Evolutionary conservation across 30 jellyfish, hydroid and myxozoan species (phyloP).

Genomic region (Sanderia malayensis): DNA sequence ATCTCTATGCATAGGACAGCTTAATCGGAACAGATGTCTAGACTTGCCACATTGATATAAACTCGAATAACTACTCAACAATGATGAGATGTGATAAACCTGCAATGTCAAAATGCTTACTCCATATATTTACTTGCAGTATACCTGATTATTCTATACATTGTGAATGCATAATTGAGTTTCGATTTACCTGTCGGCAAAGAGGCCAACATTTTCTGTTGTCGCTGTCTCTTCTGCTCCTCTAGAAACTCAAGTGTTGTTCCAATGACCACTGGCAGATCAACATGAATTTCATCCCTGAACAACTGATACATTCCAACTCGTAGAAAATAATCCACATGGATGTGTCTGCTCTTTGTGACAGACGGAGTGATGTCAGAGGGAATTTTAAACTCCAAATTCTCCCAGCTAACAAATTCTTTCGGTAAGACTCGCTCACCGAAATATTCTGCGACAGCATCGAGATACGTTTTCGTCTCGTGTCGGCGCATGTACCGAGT

Average conservation of each 20-base stretch:
- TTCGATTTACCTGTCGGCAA: conserved; percentile 44
- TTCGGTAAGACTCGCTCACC: conserved; percentile 66
- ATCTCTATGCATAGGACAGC: too few species aligned
- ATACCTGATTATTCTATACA: too few species aligned
- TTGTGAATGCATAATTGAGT: too few species aligned
- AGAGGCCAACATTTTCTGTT: conserved; percentile 14
- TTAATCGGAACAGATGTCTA: too few species aligned
- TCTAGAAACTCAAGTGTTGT: conserved; percentile 25
- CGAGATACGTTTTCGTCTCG: conserved; percentile 62
- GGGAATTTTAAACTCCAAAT: conserved; percentile 68
- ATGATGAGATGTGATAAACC: too few species aligned
- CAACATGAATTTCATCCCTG: conserved; percentile 91
- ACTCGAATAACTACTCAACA: too few species aligned
- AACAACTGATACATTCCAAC: conserved; percentile 93
- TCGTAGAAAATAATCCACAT: conserved; percentile 89
- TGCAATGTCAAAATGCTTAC: too few species aligned
- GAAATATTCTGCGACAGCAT: conserved; percentile 66
- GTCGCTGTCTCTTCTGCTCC: conserved; percentile 21
- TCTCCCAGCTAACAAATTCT: conserved; percentile 63
- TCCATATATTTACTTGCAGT: too few species aligned
- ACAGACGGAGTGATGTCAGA: conserved; percentile 75
- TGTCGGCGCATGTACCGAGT: conserved; percentile 71
- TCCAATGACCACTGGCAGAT: conserved; percentile 93
- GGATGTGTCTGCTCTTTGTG: conserved; percentile 66
- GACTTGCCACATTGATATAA: too few species aligned